A percentile compares a stretch with the other conserved stretches of the same genome.
These are phyloP conservation scores for Brenthis hecate DNA, from an alignment of 2,888 invertebrate genomes.

Conservation along the genomic window DNA sequence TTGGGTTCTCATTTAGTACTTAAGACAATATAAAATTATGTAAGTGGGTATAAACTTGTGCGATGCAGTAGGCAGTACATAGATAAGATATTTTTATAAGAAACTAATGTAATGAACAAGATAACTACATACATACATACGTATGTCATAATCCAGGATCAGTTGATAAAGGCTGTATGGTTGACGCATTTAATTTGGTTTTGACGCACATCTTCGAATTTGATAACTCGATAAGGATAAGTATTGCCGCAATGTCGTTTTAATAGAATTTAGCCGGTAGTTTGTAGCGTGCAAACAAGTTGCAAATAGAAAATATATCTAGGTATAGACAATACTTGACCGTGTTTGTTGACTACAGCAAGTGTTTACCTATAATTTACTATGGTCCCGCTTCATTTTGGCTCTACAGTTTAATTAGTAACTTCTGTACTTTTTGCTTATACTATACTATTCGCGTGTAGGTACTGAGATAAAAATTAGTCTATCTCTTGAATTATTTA, in stretches of 20 bases:
- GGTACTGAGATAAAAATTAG: too few relatives aligned
- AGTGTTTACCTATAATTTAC: too few relatives aligned
- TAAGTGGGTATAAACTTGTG: too few relatives aligned
- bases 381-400: too few relatives aligned
- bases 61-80: background rate
- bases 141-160: slow-evolving; percentile 38
- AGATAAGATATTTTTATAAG: slow-evolving; percentile 1
- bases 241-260: slow-evolving; percentile 36
- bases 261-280: slow-evolving; percentile 3
- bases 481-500: too few relatives aligned
- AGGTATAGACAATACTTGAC: background rate
- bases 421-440: too few relatives aligned
- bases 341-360: too few relatives aligned
- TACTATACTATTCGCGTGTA: too few relatives aligned
- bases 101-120: slow-evolving; percentile 7
- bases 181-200: slow-evolving; percentile 56
- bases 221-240: slow-evolving; percentile 56
- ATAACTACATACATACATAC: slow-evolving; percentile 17
- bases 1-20: too few relatives aligned
- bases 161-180: slow-evolving; percentile 24
- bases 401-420: too few relatives aligned
- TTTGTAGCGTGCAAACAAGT: background rate
- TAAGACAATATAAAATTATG: too few relatives aligned
- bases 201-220: slow-evolving; percentile 61
- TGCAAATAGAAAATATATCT: background rate